A percentile compares a stretch with the other conserved stretches of the same genome.
Evolutionary conservation across 2,113 vertebrate genomes (phyloP).

Genomic region (Xenopus laevis): DNA sequence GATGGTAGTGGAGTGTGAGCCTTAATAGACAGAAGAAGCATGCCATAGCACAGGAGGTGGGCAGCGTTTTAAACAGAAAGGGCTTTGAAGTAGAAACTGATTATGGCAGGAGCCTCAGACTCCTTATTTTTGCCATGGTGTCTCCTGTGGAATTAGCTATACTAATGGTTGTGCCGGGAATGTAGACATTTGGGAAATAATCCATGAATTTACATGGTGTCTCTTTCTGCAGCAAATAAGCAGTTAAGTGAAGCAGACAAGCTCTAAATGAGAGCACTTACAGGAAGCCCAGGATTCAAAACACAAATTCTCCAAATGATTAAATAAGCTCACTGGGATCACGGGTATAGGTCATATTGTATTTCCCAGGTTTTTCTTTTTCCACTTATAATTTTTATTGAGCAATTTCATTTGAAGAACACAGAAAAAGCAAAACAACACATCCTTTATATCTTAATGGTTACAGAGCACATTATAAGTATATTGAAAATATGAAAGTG

Average conservation of each 20-base stretch:
- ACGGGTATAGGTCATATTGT: not conserved
- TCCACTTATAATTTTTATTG: no score
- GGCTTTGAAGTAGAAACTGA: slow-evolving; percentile 24
- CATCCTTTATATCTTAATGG: no score
- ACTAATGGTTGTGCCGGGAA: not conserved
- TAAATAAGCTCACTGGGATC: slow-evolving; percentile 17
- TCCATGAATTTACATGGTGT: slow-evolving; percentile 22
- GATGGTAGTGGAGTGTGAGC: slow-evolving; percentile 2
- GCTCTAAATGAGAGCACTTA: slow-evolving; percentile 10
- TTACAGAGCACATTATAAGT: no score
- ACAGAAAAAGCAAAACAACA: no score
- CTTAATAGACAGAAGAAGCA: not conserved
- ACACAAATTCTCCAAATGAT: slow-evolving; percentile 9
- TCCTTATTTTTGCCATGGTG: not conserved
- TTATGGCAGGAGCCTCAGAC: slow-evolving; percentile 1
- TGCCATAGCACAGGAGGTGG: slow-evolving; percentile 9
- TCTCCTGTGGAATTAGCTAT: slow-evolving; percentile 1
- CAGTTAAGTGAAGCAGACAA: slow-evolving; percentile 14
- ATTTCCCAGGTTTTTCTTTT: not conserved
- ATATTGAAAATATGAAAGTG: no score
- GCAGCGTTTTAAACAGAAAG: slow-evolving; percentile 1
- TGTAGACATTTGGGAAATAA: slow-evolving; percentile 3
- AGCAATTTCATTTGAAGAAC: no score
- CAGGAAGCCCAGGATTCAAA: slow-evolving; percentile 2
- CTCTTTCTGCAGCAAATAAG: slow-evolving; percentile 20